Conservation (phyloP, 1,140 invertebrate species). For the Drosophila willistoni region DNA sequence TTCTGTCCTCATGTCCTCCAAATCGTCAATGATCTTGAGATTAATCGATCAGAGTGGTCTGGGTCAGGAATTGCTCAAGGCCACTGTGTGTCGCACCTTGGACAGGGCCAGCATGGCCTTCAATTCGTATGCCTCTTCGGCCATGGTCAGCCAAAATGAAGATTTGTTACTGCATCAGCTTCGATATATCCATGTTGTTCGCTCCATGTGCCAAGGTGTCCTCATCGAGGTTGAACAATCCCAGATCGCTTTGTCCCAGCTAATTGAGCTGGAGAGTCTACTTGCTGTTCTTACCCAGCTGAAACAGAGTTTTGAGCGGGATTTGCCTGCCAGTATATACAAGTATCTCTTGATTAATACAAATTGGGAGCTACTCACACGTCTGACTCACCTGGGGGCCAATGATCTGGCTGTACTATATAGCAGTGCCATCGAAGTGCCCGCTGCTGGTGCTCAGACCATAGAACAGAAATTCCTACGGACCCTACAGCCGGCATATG, state of each 20-base stretch:
- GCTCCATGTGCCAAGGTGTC: conserved; percentile 52
- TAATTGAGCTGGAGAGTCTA: conserved; percentile 30
- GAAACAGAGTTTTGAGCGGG: conserved; percentile 51
- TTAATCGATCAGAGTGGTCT: conserved; percentile 39
- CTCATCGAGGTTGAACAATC: conserved; percentile 23
- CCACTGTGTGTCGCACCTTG: conserved; percentile 38
- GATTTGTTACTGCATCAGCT: conserved; percentile 59
- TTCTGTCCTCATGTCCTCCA: conserved; percentile 22
- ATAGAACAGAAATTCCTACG: conserved; percentile 44
- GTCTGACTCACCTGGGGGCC: conserved; percentile 27
- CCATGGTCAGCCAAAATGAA: conserved; percentile 28
- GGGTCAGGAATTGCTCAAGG: conserved; percentile 36
- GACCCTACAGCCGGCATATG: conserved; percentile 37
- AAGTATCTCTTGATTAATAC: conserved; percentile 41
- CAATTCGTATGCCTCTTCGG: conserved; percentile 42
- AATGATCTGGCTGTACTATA: conserved; percentile 24
- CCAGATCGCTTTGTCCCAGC: conserved; percentile 27
- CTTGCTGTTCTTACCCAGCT: conserved; percentile 37
- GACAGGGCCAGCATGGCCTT: conserved; percentile 45
- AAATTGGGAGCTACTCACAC: conserved; percentile 42
- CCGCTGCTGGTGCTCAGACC: background rate
- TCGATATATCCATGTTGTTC: conserved; percentile 56
- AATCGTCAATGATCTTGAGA: conserved; percentile 19
- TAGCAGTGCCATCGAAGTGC: background rate
- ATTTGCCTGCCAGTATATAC: conserved; percentile 45